These are phyloP conservation scores for Drosophila malerkotliana DNA, from an alignment of 1,140 invertebrate species.

Conservation along the genomic window DNA sequence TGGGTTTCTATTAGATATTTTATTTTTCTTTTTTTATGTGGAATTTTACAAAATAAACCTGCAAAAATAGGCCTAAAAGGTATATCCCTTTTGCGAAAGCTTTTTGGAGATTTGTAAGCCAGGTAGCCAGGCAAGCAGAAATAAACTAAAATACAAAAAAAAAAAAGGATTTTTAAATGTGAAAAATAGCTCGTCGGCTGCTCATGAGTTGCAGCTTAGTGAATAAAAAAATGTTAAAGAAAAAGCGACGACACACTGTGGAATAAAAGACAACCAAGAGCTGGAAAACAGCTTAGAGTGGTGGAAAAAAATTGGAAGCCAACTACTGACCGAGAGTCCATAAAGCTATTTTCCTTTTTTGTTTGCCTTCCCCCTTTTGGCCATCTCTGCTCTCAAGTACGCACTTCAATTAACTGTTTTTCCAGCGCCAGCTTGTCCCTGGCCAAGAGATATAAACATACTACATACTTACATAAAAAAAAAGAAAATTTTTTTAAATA, in stretches of 20 bases:
- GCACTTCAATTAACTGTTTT: conserved; percentile 57
- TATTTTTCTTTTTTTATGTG: not conserved
- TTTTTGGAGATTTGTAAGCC: conserved; percentile 26
- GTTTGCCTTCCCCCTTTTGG: not conserved
- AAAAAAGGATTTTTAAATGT: conserved; percentile 37
- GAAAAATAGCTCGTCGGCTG: conserved; percentile 20
- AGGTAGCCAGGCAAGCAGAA: conserved; percentile 23
- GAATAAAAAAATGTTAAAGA: conserved; percentile 5
- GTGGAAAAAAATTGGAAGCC: conserved; percentile 19
- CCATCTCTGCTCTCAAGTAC: conserved; percentile 36
- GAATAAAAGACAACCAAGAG: not conserved
- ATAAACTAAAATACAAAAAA: conserved; percentile 27
- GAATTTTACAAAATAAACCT: not conserved
- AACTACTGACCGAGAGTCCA: conserved; percentile 39
- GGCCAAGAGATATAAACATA: conserved; percentile 2
- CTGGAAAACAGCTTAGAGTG: conserved; percentile 16
- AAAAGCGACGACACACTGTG: not conserved
- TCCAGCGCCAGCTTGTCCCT: conserved; percentile 44
- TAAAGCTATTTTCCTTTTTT: conserved; percentile 32
- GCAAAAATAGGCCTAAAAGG: not conserved
- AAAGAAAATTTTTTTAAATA: conserved; percentile 43
- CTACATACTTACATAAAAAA: conserved; percentile 1
- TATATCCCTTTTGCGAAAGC: not conserved
- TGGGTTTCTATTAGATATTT: not conserved
- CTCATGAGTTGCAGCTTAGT: conserved; percentile 51